These are phyloP conservation scores for Clarias batrachus DNA, from an alignment of 2,113 vertebrate genomes.

Conservation along the genomic window DNA sequence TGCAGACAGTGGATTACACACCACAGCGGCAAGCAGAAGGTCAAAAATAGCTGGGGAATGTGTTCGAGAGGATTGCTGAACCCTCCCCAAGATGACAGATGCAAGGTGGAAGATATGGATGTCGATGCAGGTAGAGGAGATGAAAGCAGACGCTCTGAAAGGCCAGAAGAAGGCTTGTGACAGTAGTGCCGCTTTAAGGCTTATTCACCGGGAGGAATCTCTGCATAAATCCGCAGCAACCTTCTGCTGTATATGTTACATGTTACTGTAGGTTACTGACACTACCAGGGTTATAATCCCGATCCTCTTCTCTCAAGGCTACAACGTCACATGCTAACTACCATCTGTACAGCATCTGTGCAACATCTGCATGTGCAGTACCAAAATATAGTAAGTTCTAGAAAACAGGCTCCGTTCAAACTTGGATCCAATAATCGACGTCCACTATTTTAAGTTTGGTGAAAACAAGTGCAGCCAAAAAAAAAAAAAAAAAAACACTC, in stretches of 20 bases:
- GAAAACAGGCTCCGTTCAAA: not conserved
- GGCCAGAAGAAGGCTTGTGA: not conserved
- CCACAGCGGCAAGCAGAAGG: conserved; percentile 5
- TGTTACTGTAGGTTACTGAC: not conserved
- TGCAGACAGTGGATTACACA: not conserved
- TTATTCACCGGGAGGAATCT: not conserved
- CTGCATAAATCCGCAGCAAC: not conserved
- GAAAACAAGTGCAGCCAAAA: not conserved
- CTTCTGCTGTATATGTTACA: not conserved
- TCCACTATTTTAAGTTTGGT: not conserved
- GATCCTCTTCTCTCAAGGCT: not conserved
- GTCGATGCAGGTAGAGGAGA: not conserved
- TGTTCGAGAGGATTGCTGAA: conserved; percentile 4
- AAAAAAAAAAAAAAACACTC: not conserved
- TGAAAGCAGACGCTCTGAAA: conserved; percentile 2
- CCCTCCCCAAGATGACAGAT: conserved; percentile 1
- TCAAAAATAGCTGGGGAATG: not conserved
- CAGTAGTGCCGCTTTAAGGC: not conserved
- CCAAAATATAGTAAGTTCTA: not conserved
- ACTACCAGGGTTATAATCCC: too few species aligned
- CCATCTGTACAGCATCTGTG: not conserved
- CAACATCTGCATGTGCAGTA: not conserved
- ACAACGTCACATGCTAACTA: not conserved
- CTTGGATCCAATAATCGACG: not conserved
- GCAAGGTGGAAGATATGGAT: not conserved